Evolutionary conservation across 2,888 invertebrate species (phyloP).

Genomic region (Pheosia gnoma): DNA sequence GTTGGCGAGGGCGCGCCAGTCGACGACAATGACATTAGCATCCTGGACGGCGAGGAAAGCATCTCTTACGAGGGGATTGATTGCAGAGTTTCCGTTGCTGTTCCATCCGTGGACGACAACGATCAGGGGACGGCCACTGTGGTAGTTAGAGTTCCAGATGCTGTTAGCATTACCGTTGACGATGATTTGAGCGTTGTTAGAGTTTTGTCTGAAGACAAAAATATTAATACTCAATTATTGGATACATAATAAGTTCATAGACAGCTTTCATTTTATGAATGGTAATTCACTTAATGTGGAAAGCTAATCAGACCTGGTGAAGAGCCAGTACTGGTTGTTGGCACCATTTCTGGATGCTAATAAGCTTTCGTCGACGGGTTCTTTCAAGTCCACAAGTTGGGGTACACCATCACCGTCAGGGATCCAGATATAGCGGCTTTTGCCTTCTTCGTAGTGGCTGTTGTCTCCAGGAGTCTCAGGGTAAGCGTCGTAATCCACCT

Average conservation of each 20-base stretch:
- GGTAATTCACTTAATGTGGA: no score
- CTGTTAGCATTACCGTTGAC: conserved; percentile 52
- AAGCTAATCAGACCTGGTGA: no score
- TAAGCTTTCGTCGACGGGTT: conserved; percentile 36
- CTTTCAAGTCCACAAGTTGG: conserved; percentile 56
- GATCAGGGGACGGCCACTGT: conserved; percentile 47
- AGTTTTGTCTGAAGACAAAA: conserved; percentile 44
- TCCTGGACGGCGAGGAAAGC: conserved; percentile 59
- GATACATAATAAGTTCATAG: conserved; percentile 1
- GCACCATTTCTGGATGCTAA: conserved; percentile 49
- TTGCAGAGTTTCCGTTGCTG: conserved; percentile 51
- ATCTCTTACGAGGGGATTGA: conserved; percentile 54
- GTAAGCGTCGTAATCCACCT: no score
- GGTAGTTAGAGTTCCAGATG: conserved; percentile 54
- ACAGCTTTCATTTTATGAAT: no score
- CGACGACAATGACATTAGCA: conserved; percentile 64
- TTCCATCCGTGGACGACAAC: conserved; percentile 70
- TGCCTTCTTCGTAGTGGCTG: conserved; percentile 42
- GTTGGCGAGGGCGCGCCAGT: conserved; percentile 58
- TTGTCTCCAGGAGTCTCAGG: conserved; percentile 51
- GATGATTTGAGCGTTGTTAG: conserved; percentile 45
- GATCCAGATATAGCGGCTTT: conserved; percentile 64
- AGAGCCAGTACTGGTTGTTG: conserved; percentile 36
- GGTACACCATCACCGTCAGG: conserved; percentile 58
- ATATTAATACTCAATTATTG: no score